Conservation (phyloP, 2,113 vertebrate species). For the Xyrauchen texanus region DNA sequence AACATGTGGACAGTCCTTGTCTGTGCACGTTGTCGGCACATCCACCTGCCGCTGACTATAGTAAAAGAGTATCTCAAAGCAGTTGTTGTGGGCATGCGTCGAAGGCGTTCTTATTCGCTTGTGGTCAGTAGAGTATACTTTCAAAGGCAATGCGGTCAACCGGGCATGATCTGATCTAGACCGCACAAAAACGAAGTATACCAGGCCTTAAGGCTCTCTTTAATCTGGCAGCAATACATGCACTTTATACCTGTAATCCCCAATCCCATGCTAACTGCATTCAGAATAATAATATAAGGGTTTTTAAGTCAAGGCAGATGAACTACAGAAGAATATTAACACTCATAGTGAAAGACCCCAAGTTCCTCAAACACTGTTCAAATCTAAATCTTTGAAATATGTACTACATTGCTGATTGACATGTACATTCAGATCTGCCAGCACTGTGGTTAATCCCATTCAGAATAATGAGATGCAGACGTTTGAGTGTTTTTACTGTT, state of each 20-base stretch:
- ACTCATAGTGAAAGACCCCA: conserved; percentile 26
- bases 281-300: conserved; percentile 15
- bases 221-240: conserved; percentile 32
- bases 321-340: conserved; percentile 5
- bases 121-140: no score
- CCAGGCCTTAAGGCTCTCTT: background rate
- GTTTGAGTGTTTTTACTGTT: conserved; percentile 35
- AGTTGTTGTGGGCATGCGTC: no score
- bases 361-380: background rate
- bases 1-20: no score
- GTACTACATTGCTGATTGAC: conserved; percentile 35
- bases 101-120: no score
- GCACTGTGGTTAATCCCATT: conserved; percentile 14
- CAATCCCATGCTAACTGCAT: conserved; percentile 37
- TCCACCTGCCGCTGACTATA: no score
- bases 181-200: no score
- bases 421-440: conserved; percentile 48
- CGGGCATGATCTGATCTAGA: no score
- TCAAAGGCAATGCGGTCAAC: no score
- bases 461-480: background rate
- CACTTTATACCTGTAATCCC: conserved; percentile 24
- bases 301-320: conserved; percentile 22
- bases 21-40: no score
- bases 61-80: no score
- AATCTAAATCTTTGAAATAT: conserved; percentile 5